Evolutionary conservation across 2,888 invertebrate genomes (phyloP).

Genomic region (Parnassius orleans): DNA sequence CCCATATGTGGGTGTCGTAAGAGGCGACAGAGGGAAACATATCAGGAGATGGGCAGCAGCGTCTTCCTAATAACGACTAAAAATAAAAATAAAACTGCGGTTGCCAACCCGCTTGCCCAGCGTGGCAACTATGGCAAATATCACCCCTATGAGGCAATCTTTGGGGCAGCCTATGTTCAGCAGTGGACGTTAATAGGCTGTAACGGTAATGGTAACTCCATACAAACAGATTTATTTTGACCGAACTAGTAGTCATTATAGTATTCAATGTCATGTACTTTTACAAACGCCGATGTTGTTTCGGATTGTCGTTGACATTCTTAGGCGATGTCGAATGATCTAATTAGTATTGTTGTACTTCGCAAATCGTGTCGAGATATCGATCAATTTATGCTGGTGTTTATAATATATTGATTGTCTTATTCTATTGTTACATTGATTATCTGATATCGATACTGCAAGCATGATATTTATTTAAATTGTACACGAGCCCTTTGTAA

Average conservation of each 20-base stretch:
- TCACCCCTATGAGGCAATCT: too few relatives aligned
- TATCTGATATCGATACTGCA: constrained; percentile 7
- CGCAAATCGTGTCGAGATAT: constrained; percentile 23
- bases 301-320: constrained; percentile 8
- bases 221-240: neutral
- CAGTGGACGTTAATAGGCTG: too few relatives aligned
- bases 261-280: neutral
- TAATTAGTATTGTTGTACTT: constrained; percentile 20
- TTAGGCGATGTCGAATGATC: constrained; percentile 18
- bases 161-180: too few relatives aligned
- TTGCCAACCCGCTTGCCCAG: too few relatives aligned
- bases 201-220: too few relatives aligned
- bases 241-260: neutral
- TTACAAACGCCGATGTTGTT: constrained; percentile 2
- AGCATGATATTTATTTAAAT: constrained; percentile 8
- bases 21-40: too few relatives aligned
- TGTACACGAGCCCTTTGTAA: constrained; percentile 13
- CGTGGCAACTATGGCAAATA: too few relatives aligned
- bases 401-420: constrained; percentile 21
- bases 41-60: too few relatives aligned
- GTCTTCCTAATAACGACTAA: too few relatives aligned
- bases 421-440: constrained; percentile 7
- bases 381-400: constrained; percentile 18
- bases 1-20: too few relatives aligned
- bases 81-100: too few relatives aligned